Base-by-base conservation (phyloP, 2,797 vertebrate genomes). In the Liasis olivaceus region DNA sequence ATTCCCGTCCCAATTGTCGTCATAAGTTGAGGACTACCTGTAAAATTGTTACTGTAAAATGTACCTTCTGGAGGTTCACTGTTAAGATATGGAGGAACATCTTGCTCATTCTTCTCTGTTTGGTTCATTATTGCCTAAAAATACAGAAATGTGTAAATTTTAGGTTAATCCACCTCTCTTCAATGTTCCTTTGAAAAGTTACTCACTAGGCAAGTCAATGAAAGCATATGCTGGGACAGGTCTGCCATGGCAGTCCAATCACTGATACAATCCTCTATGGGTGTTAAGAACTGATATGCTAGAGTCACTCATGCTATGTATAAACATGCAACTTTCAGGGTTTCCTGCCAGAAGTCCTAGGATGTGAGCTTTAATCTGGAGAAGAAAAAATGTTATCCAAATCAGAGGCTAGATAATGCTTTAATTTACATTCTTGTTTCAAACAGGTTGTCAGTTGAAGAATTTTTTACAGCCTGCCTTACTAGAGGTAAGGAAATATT, bases 111-210 rank as follows among this genome's bases (percentile, higher is more conserved):
- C 97, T 98, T 98, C 96, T 98, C 98, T 0, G 92, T 97, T 97
- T 98, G 98, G 97, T 98, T 99, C 99, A 99, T 99, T 96, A 97
- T 98, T 93, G 92, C 97, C 98, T 98, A 97, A 96, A 97, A 96
- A 95, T 4, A 28, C 1, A 42, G 20, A 81, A 81, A 81, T 47
- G 22, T 81, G 47, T 24, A 81, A 9, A 47, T 11, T 47, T 20
- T 47, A 24, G 36, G 9, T 81, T 81, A 81, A 17, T 58, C 17
- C 66, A 66, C 22, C 42, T 64, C 26, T 72, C 28, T 20, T 28
- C 9, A 36, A 88, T 4, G 7, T 87, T 64, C 47, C 54, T 56
- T 87, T 66, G 47, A 54, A 85, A 85, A 47, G 20, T 47, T 81
- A 47, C 77, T 81, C 77, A 26, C 20, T 24, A 47, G 51, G 42